A percentile compares a stretch with the other conserved stretches of the same genome.
These are phyloP conservation scores for Hyppa rectilinea DNA, from an alignment of 2,888 invertebrate genomes.

Conservation along the genomic window DNA sequence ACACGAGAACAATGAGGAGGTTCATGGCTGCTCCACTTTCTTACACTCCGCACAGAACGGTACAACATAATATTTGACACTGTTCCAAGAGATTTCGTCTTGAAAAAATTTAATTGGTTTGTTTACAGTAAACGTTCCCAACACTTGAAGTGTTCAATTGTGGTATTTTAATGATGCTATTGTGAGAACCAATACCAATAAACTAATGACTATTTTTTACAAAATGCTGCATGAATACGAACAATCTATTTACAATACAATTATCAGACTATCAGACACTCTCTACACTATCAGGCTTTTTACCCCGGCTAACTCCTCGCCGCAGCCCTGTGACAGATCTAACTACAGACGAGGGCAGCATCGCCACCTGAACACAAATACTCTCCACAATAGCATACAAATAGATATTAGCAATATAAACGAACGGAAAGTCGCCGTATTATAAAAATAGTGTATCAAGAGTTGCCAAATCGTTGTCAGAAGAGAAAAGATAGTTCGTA, in stretches of 20 bases:
- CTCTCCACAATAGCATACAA: slow-evolving; percentile 44
- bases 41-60: slow-evolving; percentile 13
- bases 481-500: slow-evolving; percentile 17
- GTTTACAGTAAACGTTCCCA: slow-evolving; percentile 17
- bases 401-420: slow-evolving; percentile 54
- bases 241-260: too few species aligned
- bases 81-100: slow-evolving; percentile 42
- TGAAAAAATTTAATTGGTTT: slow-evolving; percentile 29
- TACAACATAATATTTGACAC: slow-evolving; percentile 49
- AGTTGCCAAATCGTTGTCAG: slow-evolving; percentile 58
- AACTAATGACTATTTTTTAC: slow-evolving; percentile 5
- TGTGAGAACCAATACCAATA: slow-evolving; percentile 10
- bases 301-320: not conserved
- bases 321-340: not conserved
- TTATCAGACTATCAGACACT: not conserved
- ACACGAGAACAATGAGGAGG: slow-evolving; percentile 13
- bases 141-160: slow-evolving; percentile 13
- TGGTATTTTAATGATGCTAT: slow-evolving; percentile 16
- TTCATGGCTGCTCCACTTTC: not conserved
- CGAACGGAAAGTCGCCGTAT: slow-evolving; percentile 44
- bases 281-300: not conserved
- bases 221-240: not conserved
- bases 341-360: not conserved
- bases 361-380: slow-evolving; percentile 32
- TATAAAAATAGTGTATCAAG: slow-evolving; percentile 60